These are phyloP conservation scores for Entomobrya multifasciata DNA, from an alignment of 2,888 invertebrate genomes.

Conservation along the genomic window DNA sequence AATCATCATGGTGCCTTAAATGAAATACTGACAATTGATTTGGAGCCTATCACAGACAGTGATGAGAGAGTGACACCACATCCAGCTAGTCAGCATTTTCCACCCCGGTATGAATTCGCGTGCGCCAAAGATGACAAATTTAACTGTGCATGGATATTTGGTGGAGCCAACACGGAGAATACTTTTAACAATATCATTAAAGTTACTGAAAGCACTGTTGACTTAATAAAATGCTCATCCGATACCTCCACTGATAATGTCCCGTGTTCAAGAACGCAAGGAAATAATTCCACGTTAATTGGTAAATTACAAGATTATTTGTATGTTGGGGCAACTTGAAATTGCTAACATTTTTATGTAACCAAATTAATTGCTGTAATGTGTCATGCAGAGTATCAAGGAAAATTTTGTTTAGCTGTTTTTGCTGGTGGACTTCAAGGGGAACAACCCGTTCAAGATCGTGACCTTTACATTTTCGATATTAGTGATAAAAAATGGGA, in stretches of 20 bases:
- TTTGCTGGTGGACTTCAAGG: conserved; percentile 75
- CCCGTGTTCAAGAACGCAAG: conserved; percentile 67
- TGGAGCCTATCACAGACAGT: conserved; percentile 23
- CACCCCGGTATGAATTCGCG: conserved; percentile 60
- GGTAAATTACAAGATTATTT: conserved; percentile 32
- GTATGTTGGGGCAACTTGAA: no score
- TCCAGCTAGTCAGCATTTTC: conserved; percentile 48
- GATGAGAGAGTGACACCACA: conserved; percentile 10
- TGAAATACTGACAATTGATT: conserved; percentile 49
- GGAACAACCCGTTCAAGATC: conserved; percentile 74
- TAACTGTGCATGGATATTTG: conserved; percentile 64
- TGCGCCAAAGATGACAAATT: conserved; percentile 19
- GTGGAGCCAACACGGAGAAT: conserved; percentile 60
- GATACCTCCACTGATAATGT: neutral
- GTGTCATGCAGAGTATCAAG: conserved; percentile 52
- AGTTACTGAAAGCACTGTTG: conserved; percentile 17
- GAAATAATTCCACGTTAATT: conserved; percentile 55
- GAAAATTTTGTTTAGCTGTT: conserved; percentile 60
- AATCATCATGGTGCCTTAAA: conserved; percentile 60
- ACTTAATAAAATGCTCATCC: neutral
- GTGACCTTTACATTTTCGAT: conserved; percentile 71
- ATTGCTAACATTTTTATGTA: neutral
- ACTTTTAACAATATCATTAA: conserved; percentile 39
- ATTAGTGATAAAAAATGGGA: conserved; percentile 60
- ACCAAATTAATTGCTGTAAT: neutral